Percentiles rank a stretch among this genome's conserved stretches.
Conservation (phyloP, 2,888 invertebrate genomes). For the Dryobota labecula region DNA sequence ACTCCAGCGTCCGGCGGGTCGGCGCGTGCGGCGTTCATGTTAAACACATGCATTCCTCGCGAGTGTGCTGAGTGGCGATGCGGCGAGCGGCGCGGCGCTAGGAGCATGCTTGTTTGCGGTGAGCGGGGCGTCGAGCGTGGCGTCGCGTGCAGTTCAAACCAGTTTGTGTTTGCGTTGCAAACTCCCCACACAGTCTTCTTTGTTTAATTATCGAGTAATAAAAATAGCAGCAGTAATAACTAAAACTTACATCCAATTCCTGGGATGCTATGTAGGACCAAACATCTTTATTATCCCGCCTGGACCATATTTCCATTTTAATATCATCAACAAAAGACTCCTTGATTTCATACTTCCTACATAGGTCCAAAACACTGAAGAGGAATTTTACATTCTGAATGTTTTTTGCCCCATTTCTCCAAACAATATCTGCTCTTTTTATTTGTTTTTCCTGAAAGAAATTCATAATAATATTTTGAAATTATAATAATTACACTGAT, state of each 20-base stretch:
- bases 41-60: no score
- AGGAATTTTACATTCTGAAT: constrained; percentile 90
- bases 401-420: constrained; percentile 91
- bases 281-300: constrained; percentile 77
- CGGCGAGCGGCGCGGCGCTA: no score
- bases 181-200: no score
- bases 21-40: no score
- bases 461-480: background rate
- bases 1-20: no score
- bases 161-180: no score
- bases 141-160: no score
- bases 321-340: constrained; percentile 86
- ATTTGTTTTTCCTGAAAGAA: constrained; percentile 84
- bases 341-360: constrained; percentile 91
- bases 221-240: no score
- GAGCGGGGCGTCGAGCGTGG: no score
- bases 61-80: no score
- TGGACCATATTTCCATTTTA: constrained; percentile 83
- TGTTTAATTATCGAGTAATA: no score
- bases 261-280: constrained; percentile 85
- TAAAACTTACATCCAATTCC: constrained; percentile 82
- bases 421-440: constrained; percentile 91
- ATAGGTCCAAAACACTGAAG: constrained; percentile 91
- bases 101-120: no score
- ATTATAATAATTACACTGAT: background rate